Percentiles rank a stretch among this genome's conserved stretches.
Conservation (phyloP, 1,140 invertebrate species). For the Platyura marginata region DNA sequence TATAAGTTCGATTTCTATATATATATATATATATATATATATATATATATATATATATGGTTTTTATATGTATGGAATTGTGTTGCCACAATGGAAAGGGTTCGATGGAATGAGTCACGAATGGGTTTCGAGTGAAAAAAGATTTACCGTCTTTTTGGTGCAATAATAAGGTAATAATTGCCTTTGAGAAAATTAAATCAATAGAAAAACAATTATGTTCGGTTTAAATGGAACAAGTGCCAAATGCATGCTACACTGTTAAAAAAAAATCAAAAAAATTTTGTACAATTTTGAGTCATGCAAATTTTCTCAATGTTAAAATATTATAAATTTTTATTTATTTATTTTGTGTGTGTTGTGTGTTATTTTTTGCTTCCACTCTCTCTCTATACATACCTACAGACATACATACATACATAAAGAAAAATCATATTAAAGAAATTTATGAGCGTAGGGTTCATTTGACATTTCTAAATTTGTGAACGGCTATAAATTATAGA, state of each 20-base stretch:
- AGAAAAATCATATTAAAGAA: not conserved
- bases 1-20: no score
- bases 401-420: no score
- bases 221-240: no score
- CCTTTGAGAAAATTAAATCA: no score
- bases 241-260: no score
- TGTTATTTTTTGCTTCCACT: not conserved
- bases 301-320: not conserved
- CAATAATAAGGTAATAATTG: no score
- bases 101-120: not conserved
- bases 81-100: no score
- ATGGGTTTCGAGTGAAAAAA: not conserved
- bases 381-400: not conserved
- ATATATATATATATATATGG: no score
- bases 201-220: no score
- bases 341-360: not conserved
- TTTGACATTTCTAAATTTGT: conserved; percentile 2
- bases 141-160: not conserved
- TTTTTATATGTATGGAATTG: no score
- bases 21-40: no score
- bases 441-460: conserved; percentile 2
- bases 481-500: conserved; percentile 1
- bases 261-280: no score
- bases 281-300: not conserved
- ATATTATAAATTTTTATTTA: not conserved